phyloP scores from a whole-genome alignment of 2,113 vertebrate species.

The Serinus canaria region DNA sequence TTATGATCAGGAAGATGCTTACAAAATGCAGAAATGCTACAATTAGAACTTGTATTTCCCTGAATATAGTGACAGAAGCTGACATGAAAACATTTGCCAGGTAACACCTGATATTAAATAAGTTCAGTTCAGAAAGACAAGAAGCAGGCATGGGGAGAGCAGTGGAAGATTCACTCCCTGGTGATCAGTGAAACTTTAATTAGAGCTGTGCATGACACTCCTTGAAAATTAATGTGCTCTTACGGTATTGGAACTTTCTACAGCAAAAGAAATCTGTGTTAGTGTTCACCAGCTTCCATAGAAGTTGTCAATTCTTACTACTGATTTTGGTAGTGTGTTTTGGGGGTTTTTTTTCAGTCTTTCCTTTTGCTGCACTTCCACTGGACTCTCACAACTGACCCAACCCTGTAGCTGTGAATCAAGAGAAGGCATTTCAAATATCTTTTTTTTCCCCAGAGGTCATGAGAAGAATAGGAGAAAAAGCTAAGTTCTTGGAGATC shows the following conservation, averaged over 20 bases:
- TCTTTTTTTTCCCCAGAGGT: not conserved
- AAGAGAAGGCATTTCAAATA: not conserved
- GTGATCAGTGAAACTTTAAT: not conserved
- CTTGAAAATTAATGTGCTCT: not conserved
- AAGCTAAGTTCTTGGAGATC: not conserved
- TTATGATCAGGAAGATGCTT: not conserved
- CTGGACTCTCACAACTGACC: not conserved
- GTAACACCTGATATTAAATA: not conserved
- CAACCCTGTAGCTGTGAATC: not conserved
- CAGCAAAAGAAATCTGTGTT: not conserved
- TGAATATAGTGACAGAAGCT: not conserved
- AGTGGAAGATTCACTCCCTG: not conserved
- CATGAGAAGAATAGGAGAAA: not conserved
- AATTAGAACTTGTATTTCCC: not conserved
- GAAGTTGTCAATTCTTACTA: not conserved
- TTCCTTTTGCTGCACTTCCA: not conserved
- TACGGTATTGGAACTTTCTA: not conserved
- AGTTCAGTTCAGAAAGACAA: not conserved
- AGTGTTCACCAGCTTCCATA: not conserved
- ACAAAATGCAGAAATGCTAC: not conserved
- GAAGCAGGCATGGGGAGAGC: not conserved
- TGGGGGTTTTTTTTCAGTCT: not conserved
- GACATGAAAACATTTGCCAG: not conserved
- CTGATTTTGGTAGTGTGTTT: not conserved
- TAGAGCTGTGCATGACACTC: not conserved